Base-by-base conservation (phyloP, 1,140 invertebrate species). In the Episyrphus balteatus region DNA sequence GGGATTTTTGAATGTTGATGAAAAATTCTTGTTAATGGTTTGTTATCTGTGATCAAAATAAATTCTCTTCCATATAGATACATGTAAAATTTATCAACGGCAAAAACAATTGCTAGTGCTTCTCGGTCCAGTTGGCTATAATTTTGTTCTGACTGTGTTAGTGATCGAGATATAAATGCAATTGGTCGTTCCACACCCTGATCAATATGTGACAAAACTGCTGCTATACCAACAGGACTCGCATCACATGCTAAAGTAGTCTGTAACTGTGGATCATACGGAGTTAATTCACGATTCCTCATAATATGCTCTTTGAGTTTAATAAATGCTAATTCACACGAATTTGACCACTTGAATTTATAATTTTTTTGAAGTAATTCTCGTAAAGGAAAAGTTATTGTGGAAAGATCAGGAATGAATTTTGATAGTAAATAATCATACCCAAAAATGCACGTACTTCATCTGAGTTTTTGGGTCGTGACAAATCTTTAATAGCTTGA, bases 41-140 rank as follows among this genome's bases (percentile, higher is more conserved):
- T 17, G 21, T 42, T 36, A 15, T 42, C 44, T 9, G 38, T 46
- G 12, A 58, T 43, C 10, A 70, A 41, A 18, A 51, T 57, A 47
- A 72, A 66, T 44, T 52, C 43, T 26, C 47, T 50, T 10, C 70
- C 70, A 47, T 38, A 52, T 13, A 54, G 48, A 53, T 71, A 79
- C 18, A 72, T 51, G 21, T 74, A 60, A 55, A 78, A 79, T 56
- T 72, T 72, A 46, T 68, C 63, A 5, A 79, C 61, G 5, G 63
- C 69, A 54, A 59, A 78, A 1, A 76, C 49, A 10, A 79, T 68
- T 3, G 68, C 66, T 11, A 74, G 51, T 9, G 69, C 71, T 60
- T 81, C 75, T 52, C 68, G 73, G 18, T 81, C 71, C n/a, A 75
- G 15, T 37, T 37, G 36, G 13, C 13, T 14, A 13, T 26, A 26